phyloP scores from a whole-genome alignment of 1,140 invertebrate genomes.

The Chelonus insularis region DNA sequence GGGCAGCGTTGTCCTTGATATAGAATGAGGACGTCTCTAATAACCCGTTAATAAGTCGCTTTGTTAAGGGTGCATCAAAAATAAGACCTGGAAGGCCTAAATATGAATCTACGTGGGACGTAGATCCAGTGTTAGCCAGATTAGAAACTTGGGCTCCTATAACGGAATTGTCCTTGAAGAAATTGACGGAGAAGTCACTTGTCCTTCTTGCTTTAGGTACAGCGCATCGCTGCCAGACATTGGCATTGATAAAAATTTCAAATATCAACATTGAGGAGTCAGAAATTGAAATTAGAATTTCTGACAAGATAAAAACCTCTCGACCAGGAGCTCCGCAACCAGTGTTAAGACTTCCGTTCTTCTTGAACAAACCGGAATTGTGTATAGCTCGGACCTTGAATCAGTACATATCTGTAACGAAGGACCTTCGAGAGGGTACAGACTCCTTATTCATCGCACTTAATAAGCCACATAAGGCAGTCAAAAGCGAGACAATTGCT shows the following conservation, averaged over 20 bases:
- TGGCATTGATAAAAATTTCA: constrained; percentile 17
- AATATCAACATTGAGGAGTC: not conserved
- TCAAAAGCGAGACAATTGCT: not conserved
- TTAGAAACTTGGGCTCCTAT: not conserved
- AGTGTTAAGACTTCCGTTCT: constrained; percentile 10
- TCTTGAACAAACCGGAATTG: not conserved
- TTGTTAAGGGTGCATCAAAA: constrained; percentile 33
- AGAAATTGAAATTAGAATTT: constrained; percentile 16
- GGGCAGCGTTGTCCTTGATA: not conserved
- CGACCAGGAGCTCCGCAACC: not conserved
- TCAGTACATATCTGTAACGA: not conserved
- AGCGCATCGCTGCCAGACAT: constrained; percentile 29
- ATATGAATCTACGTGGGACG: constrained; percentile 35
- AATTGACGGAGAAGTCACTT: constrained; percentile 29
- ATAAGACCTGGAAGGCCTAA: constrained; percentile 31
- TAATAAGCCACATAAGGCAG: not conserved
- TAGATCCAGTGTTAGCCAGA: constrained; percentile 28
- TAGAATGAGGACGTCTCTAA: not conserved
- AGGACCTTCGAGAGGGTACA: not conserved
- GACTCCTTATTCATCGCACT: constrained; percentile 6
- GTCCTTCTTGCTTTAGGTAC: constrained; percentile 30
- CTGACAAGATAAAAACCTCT: constrained; percentile 18
- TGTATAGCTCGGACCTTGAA: constrained; percentile 1
- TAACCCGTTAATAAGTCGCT: constrained; percentile 14
- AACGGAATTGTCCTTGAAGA: constrained; percentile 22